Conservation (phyloP, 2,888 invertebrate species). For the Metellina segmentata region DNA sequence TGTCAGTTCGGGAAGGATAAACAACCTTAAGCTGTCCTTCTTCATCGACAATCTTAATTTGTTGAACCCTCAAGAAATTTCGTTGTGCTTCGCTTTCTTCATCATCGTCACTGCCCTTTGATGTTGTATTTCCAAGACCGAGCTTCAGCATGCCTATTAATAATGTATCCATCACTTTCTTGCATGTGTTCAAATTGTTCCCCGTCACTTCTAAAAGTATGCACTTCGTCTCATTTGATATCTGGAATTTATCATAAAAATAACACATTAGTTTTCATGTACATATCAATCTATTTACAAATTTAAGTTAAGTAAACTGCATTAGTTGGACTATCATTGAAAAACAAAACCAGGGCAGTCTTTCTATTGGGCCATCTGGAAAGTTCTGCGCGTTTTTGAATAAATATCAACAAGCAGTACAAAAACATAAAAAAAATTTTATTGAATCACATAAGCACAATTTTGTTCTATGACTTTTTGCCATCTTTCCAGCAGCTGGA, state of each 20-base stretch:
- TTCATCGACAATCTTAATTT: slow-evolving; percentile 87
- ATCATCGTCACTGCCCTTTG: slow-evolving; percentile 79
- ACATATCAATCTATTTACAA: neutral
- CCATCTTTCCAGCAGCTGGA: too few species aligned
- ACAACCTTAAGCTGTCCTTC: slow-evolving; percentile 88
- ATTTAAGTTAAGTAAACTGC: neutral
- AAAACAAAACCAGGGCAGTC: neutral
- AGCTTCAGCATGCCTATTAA: slow-evolving; percentile 85
- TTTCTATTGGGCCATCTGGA: too few species aligned
- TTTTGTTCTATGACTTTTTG: too few species aligned
- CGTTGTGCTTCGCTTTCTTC: slow-evolving; percentile 72
- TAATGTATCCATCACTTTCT: slow-evolving; percentile 86
- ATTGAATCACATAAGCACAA: too few species aligned
- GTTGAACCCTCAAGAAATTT: slow-evolving; percentile 83
- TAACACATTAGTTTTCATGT: neutral
- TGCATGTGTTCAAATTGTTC: slow-evolving; percentile 85
- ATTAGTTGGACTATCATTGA: neutral
- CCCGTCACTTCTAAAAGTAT: slow-evolving; percentile 91
- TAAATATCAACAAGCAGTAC: too few species aligned
- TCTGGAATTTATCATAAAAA: slow-evolving; percentile 82
- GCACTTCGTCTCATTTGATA: slow-evolving; percentile 85
- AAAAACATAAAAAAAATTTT: too few species aligned
- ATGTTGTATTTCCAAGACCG: slow-evolving; percentile 82
- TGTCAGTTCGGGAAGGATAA: slow-evolving; percentile 89
- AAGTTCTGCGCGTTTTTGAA: too few species aligned